phyloP scores from a whole-genome alignment of 1,140 invertebrate species.

The Ceratina calcarata region DNA sequence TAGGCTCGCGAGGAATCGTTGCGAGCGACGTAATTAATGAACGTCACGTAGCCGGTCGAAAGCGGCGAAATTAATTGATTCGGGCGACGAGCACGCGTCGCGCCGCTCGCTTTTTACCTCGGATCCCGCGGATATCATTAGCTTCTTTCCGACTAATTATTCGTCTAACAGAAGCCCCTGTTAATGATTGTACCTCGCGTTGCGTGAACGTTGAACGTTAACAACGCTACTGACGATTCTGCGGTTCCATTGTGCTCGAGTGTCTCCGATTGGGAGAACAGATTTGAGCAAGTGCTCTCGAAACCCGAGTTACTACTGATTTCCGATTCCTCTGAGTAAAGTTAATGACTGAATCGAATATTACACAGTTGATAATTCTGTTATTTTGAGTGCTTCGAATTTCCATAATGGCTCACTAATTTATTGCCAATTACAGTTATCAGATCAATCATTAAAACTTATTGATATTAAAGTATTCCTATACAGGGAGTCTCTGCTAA shows the following conservation, averaged over 20 bases:
- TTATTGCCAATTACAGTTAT: too few relatives aligned
- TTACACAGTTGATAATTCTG: too few relatives aligned
- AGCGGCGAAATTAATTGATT: constrained; percentile 56
- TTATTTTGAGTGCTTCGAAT: too few relatives aligned
- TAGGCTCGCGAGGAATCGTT: constrained; percentile 21
- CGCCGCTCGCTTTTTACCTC: constrained; percentile 49
- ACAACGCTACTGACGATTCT: constrained; percentile 13
- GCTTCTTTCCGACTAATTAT: constrained; percentile 51
- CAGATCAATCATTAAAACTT: too few relatives aligned
- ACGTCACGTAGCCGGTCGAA: constrained; percentile 51
- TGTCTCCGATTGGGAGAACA: neutral
- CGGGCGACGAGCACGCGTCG: constrained; percentile 17
- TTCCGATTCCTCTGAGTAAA: neutral
- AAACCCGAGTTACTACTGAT: neutral
- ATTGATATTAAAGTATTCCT: too few relatives aligned
- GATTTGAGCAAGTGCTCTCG: neutral
- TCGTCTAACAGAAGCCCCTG: constrained; percentile 1
- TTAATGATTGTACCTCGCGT: constrained; percentile 3
- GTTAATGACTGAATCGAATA: neutral
- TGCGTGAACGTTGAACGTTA: neutral
- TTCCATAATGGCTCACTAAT: too few relatives aligned
- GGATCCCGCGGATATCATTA: constrained; percentile 26
- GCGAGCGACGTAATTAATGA: constrained; percentile 60
- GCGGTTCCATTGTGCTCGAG: constrained; percentile 3
- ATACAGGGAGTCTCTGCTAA: too few relatives aligned